Conservation (phyloP, 2,888 invertebrate species). For the Ferdinandea cuprea region DNA sequence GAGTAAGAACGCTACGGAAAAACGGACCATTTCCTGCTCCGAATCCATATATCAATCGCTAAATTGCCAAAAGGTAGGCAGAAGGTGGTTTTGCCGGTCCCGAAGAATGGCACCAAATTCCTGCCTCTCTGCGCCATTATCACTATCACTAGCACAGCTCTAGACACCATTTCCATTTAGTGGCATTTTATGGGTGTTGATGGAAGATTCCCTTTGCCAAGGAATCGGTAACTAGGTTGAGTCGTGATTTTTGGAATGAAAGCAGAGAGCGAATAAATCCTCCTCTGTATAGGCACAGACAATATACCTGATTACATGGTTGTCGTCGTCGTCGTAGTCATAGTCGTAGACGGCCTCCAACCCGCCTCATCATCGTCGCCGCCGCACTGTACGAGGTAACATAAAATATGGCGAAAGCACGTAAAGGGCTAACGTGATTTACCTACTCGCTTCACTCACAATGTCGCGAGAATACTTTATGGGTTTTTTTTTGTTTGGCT, state of each 20-base stretch:
- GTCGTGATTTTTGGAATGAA: constrained; percentile 64
- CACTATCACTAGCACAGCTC: not conserved
- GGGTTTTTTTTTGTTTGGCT: not conserved
- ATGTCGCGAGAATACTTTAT: constrained; percentile 43
- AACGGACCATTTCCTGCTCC: constrained; percentile 34
- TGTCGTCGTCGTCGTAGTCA: too few species aligned
- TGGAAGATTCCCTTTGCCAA: constrained; percentile 49
- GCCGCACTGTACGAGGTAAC: constrained; percentile 25
- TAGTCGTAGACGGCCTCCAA: constrained; percentile 47
- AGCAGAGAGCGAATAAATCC: constrained; percentile 60
- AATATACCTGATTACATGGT: constrained; percentile 72
- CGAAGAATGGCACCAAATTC: constrained; percentile 54
- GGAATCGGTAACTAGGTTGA: constrained; percentile 45
- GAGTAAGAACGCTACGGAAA: not conserved
- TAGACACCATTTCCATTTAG: constrained; percentile 63
- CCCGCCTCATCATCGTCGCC: constrained; percentile 49
- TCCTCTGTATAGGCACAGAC: constrained; percentile 43
- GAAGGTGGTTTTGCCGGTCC: constrained; percentile 11
- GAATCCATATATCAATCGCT: constrained; percentile 70
- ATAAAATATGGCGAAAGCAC: constrained; percentile 62
- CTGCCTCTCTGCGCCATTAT: not conserved
- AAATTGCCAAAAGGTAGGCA: constrained; percentile 62
- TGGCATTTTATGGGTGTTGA: constrained; percentile 53
- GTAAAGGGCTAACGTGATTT: constrained; percentile 70
- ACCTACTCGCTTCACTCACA: constrained; percentile 57